A percentile compares a stretch with the other conserved stretches of the same genome.
phyloP scores from a whole-genome alignment of 2,797 vertebrate species.

The Threskiornis aethiopicus region DNA sequence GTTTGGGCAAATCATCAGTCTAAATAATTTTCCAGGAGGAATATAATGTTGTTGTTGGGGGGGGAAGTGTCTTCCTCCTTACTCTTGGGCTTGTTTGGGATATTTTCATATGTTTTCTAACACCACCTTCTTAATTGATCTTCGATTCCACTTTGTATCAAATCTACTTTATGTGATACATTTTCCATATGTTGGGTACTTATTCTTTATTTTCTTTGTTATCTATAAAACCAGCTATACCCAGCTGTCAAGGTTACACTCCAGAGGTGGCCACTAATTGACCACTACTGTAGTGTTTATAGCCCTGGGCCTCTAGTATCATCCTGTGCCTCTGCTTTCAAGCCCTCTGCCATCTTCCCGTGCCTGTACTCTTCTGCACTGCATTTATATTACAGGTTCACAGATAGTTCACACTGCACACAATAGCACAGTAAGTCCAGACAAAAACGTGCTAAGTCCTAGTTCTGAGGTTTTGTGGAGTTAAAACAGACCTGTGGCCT shows the following conservation, averaged over 20 bases:
- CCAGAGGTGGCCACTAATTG: neutral
- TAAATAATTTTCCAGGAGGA: neutral
- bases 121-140: rapidly evolving
- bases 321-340: neutral
- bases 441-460: neutral
- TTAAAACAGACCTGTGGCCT: neutral
- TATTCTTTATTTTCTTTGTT: neutral
- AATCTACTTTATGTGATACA: neutral
- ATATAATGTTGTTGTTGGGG: neutral
- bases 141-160: neutral
- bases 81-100: neutral
- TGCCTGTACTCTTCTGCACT: neutral
- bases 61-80: neutral
- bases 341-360: neutral
- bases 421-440: neutral
- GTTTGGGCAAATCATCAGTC: neutral
- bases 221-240: neutral
- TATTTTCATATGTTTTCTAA: neutral
- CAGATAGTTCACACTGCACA: neutral
- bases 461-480: neutral
- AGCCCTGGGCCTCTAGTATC: neutral
- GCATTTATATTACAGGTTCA: neutral
- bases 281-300: neutral
- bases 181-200: neutral
- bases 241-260: neutral